These are phyloP conservation scores for Gorsachius goisagi DNA, from an alignment of 2,113 vertebrate species.

Conservation along the genomic window DNA sequence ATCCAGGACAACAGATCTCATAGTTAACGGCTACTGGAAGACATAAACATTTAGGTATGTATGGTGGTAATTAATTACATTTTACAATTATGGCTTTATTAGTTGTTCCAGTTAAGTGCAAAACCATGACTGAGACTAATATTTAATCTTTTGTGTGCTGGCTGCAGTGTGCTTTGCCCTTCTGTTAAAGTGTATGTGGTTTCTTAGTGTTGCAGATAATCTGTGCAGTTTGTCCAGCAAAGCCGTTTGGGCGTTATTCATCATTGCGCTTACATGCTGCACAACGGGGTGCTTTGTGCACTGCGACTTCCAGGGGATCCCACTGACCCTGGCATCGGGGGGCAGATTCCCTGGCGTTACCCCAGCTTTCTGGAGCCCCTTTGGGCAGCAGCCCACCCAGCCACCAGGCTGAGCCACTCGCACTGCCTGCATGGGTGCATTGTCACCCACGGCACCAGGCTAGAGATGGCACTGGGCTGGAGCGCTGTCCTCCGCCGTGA, in stretches of 20 bases:
- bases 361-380: background rate
- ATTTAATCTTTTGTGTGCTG: background rate
- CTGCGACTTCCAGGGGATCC: background rate
- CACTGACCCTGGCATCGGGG: accelerated
- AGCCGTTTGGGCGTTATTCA: background rate
- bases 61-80: background rate
- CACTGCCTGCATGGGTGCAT: accelerated
- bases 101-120: background rate
- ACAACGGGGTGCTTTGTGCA: background rate
- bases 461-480: background rate
- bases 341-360: background rate
- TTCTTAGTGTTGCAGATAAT: background rate
- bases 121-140: background rate
- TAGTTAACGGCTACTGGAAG: background rate
- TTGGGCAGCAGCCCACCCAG: background rate
- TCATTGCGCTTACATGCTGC: accelerated
- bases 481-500: accelerated
- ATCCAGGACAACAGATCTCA: background rate
- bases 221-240: background rate
- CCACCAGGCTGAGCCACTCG: background rate
- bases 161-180: background rate
- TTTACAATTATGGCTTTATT: background rate
- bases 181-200: background rate
- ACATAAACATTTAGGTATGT: background rate
- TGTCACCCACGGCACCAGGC: background rate